Evolutionary conservation across 1,140 invertebrate genomes (phyloP), one percentile per base, ranked within the genome.

Genomic region (Papilio polytes): DNA sequence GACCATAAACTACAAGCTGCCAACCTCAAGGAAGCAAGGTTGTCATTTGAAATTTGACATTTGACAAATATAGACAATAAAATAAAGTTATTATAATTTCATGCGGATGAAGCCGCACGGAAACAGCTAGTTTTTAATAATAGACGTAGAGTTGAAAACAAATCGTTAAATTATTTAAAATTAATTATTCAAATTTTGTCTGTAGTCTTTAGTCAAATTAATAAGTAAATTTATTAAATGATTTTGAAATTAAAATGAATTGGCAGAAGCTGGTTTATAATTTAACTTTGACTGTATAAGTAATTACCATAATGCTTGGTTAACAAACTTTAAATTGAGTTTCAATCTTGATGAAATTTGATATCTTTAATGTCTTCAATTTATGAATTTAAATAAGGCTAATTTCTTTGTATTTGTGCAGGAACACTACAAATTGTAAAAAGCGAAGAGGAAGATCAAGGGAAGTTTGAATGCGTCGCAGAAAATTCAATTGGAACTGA

Each of bases 401-500:
- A 46, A 74, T 2, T 36, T 48, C 74, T 83, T 74, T 44, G 83
- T 81, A 86, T 89, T 74, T 85, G 96, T 95, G 44, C 95, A 99
- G 98, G 98, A 83, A 97, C 98, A n/a, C 95, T 99, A 80, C 98
- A 99, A 95, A 99, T 99, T 85, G 97, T 97, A 81, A 97, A 97
- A 88, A 98, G 98, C 83, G 97, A 98, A 86, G 98, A 99, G 90
- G 97, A 97, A 86, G 98, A 99, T 94, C 97, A 98, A 88, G 98
- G 98, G 59, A 98, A 98, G 89, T 99, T 98, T 92, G 98, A 99
- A 90, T 99, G 98, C 92, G 98, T 99, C 12, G 98, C 98, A 0
- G 98, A 98, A 89, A 99, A 99, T 90, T 95, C 96, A 3, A 96
- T 98, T 78, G 99, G 99, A 48, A 98, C 98, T 0, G 98, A 98